A percentile compares a stretch with the other conserved stretches of the same genome.
Evolutionary conservation across 2,113 vertebrate species (phyloP).

Genomic region (Hypocryptadius cinnamomeus): DNA sequence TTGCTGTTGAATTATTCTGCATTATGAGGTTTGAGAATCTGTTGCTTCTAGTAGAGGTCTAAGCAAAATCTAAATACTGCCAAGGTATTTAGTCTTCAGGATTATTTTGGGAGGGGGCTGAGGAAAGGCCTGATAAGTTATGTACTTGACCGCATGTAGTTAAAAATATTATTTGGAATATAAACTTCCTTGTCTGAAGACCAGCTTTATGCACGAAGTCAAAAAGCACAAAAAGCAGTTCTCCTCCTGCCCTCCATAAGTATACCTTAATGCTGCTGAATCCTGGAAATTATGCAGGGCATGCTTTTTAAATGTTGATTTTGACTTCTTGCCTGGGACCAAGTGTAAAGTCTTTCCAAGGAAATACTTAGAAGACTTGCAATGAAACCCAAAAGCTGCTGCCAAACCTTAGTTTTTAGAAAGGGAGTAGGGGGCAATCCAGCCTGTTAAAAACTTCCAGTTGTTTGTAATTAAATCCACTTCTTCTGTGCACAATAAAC

Average conservation of each 20-base stretch:
- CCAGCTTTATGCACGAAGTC: not conserved
- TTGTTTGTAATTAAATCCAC: constrained; percentile 55
- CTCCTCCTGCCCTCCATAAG: constrained; percentile 4
- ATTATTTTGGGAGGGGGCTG: constrained; percentile 4
- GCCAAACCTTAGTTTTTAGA: constrained; percentile 46
- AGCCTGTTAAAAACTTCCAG: constrained; percentile 50
- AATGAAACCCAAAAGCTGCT: constrained; percentile 46
- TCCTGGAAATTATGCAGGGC: constrained; percentile 55
- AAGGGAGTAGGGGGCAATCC: constrained; percentile 31
- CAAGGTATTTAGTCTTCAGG: not conserved
- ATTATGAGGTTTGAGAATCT: not conserved
- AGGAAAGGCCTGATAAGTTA: constrained; percentile 18
- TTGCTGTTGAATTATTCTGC: not conserved
- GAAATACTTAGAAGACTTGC: constrained; percentile 68
- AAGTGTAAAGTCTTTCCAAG: constrained; percentile 67
- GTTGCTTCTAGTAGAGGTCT: not conserved
- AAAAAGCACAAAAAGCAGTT: constrained; percentile 45
- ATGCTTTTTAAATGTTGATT: constrained; percentile 61
- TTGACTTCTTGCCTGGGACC: constrained; percentile 70
- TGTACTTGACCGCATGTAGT: not conserved
- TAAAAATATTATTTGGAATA: constrained; percentile 51
- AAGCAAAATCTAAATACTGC: not conserved
- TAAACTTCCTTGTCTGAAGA: constrained; percentile 57
- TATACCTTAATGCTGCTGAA: constrained; percentile 26
- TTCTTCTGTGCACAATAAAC: constrained; percentile 42